Evolutionary conservation across 2,113 vertebrate species (phyloP).

Genomic region (cattle (Bos taurus)): ARS-UCD2.0 NC_037344.1:37011001-37011500

Average conservation of each 20-base stretch:
- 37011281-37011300: background rate
- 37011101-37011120: no score
- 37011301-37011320: background rate
- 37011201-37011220: background rate
- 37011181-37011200: background rate
- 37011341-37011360: rapidly evolving
- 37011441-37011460: background rate
- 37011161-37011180: background rate
- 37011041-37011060: no score
- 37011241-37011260: background rate
- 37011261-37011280: background rate
- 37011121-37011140: no score
- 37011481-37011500: background rate
- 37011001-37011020: no score
- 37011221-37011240: background rate
- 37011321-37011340: background rate
- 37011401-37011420: background rate
- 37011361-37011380: background rate
- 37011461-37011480: background rate
- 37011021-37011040: no score
- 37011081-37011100: no score
- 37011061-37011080: no score
- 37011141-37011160: background rate
- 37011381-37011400: background rate
- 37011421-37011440: background rate